Conservation (phyloP, 2,113 vertebrate species). For the Plotosus lineatus region DNA sequence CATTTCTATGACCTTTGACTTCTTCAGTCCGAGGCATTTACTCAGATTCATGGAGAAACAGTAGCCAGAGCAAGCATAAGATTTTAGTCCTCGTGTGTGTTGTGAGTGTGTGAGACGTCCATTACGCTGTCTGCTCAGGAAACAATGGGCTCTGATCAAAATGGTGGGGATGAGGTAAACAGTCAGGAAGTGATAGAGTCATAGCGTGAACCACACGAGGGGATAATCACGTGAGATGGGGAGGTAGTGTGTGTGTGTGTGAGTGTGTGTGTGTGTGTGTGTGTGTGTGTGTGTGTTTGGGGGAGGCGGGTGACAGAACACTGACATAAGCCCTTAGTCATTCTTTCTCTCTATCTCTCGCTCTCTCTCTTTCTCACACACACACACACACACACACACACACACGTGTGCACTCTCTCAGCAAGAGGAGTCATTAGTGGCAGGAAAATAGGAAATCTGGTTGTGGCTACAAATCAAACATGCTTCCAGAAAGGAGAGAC, state of each 20-base stretch:
- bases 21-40: constrained; percentile 15
- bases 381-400: constrained; percentile 21
- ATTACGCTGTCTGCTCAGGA: constrained; percentile 37
- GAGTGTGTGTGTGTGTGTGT: constrained; percentile 10
- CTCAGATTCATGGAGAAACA: neutral
- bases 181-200: constrained; percentile 55
- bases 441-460: constrained; percentile 70
- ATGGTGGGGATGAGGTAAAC: constrained; percentile 57
- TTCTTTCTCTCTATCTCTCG: constrained; percentile 33
- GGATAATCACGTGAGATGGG: constrained; percentile 47
- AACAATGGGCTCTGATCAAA: constrained; percentile 47
- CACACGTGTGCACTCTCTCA: constrained; percentile 58
- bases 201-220: constrained; percentile 41
- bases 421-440: constrained; percentile 73
- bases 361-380: constrained; percentile 23
- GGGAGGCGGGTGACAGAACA: constrained; percentile 51
- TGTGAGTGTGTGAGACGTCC: constrained; percentile 38
- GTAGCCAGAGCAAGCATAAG: neutral
- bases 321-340: constrained; percentile 57
- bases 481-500: constrained; percentile 63
- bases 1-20: constrained; percentile 65
- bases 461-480: constrained; percentile 64
- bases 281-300: constrained; percentile 2
- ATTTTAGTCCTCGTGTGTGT: constrained; percentile 30
- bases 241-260: neutral